A percentile compares a stretch with the other conserved stretches of the same genome.
These are phyloP conservation scores for Patiria miniata DNA, from an alignment of 35 echinoderm and acorn worm genomes.

Conservation along the genomic window DNA sequence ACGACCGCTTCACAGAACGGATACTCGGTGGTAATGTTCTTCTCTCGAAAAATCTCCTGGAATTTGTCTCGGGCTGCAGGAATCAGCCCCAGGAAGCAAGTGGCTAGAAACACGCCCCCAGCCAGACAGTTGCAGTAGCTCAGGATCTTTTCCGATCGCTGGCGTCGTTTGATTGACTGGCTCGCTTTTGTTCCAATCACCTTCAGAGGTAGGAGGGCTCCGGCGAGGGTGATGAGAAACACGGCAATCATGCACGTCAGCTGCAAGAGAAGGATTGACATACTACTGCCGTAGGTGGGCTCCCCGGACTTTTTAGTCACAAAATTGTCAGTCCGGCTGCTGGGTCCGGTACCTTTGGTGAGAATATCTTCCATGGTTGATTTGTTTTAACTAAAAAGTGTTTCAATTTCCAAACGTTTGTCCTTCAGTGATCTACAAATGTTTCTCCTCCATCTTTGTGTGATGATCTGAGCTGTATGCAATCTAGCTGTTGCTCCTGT, in stretches of 20 bases:
- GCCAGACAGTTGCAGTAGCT: slow-evolving; percentile 91
- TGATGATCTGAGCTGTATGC: too few species aligned
- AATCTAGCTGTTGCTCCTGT: too few species aligned
- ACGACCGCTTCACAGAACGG: slow-evolving; percentile 85
- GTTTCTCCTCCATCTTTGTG: too few species aligned
- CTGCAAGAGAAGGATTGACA: slow-evolving; percentile 63
- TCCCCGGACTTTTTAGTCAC: not conserved
- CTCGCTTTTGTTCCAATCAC: slow-evolving; percentile 54
- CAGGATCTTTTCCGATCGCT: slow-evolving; percentile 62
- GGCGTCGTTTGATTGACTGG: not conserved
- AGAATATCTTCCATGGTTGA: too few species aligned
- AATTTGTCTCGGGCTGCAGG: slow-evolving; percentile 86
- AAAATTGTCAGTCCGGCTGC: too few species aligned
- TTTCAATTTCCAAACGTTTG: too few species aligned
- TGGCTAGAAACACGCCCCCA: slow-evolving; percentile 91
- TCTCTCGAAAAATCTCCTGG: slow-evolving; percentile 58
- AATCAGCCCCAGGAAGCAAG: slow-evolving; percentile 90
- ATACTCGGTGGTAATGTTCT: slow-evolving; percentile 56
- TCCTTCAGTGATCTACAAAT: too few species aligned
- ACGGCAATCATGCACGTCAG: slow-evolving; percentile 63
- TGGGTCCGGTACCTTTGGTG: too few species aligned
- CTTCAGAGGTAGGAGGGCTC: slow-evolving; percentile 78
- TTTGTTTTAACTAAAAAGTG: too few species aligned
- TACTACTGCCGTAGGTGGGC: not conserved
- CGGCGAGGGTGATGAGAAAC: slow-evolving; percentile 73